These are phyloP conservation scores for Spongilla lacustris DNA, from an alignment of 37 sponge, comb jelly and placozoan species.

Conservation along the genomic window DNA sequence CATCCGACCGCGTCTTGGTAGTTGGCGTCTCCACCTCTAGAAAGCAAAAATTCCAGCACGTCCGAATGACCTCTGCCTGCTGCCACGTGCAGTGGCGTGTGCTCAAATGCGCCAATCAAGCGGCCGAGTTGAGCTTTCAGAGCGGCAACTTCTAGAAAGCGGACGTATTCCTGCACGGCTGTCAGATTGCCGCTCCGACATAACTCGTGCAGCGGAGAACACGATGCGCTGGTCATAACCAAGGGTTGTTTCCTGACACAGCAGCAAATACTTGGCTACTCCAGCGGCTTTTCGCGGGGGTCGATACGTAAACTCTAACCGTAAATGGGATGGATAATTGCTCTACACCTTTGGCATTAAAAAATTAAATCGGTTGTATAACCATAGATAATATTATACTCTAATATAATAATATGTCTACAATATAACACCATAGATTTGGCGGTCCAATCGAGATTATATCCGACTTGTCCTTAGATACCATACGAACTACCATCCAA, in stretches of 20 bases:
- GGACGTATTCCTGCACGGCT: conserved; percentile 38
- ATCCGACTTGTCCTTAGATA: too few relatives aligned
- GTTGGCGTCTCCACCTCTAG: conserved; percentile 18
- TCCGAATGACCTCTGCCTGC: conserved; percentile 34
- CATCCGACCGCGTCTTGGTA: conserved; percentile 43
- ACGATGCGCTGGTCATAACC: neutral
- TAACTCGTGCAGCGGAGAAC: conserved; percentile 39
- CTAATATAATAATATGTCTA: too few relatives aligned
- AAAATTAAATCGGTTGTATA: too few relatives aligned
- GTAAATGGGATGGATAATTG: too few relatives aligned
- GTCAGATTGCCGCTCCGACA: conserved; percentile 54
- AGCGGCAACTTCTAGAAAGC: neutral
- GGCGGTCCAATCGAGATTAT: too few relatives aligned
- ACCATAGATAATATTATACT: too few relatives aligned
- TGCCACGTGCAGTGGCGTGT: conserved; percentile 85
- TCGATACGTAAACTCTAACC: neutral
- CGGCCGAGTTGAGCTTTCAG: conserved; percentile 18
- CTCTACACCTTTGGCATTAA: too few relatives aligned
- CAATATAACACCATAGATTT: too few relatives aligned
- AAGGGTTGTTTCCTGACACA: neutral
- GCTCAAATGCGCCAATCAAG: conserved; percentile 63
- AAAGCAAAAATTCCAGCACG: conserved; percentile 42
- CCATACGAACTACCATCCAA: too few relatives aligned
- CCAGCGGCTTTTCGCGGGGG: neutral
- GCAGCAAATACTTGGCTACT: neutral